Conservation (phyloP, 2,888 invertebrate species). For the Agapostemon virescens region DNA sequence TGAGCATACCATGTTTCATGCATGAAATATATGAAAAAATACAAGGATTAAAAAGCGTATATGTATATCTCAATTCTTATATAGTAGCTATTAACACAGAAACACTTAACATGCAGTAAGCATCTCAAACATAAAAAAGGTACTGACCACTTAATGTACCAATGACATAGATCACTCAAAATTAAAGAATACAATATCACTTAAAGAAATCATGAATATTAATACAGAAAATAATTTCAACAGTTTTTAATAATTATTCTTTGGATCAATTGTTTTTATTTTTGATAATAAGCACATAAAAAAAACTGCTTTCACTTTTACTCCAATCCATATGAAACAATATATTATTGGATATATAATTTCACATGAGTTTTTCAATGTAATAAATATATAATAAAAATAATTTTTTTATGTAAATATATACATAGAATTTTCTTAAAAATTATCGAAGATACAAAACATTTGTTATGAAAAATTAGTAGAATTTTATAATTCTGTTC, state of each 20-base stretch:
- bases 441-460: background rate
- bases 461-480: background rate
- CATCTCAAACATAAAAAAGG: background rate
- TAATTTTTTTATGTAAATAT: background rate
- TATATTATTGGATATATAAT: slow-evolving; percentile 1
- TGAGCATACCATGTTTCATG: slow-evolving; percentile 73
- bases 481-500: background rate
- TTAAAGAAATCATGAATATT: background rate
- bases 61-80: slow-evolving; percentile 15
- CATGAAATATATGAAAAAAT: slow-evolving; percentile 64
- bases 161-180: slow-evolving; percentile 15
- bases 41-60: slow-evolving; percentile 51
- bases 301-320: background rate
- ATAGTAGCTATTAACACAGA: slow-evolving; percentile 8
- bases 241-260: background rate
- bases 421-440: background rate
- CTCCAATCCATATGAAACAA: background rate
- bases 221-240: slow-evolving; percentile 1
- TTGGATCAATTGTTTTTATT: background rate
- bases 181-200: background rate
- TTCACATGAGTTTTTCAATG: slow-evolving; percentile 1
- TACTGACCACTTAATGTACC: slow-evolving; percentile 4
- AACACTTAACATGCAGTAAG: slow-evolving; percentile 33
- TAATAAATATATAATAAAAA: too few relatives aligned
- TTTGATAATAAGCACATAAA: background rate